Conservation (phyloP, 2,888 invertebrate genomes). For the Prenolepis imparis region DNA sequence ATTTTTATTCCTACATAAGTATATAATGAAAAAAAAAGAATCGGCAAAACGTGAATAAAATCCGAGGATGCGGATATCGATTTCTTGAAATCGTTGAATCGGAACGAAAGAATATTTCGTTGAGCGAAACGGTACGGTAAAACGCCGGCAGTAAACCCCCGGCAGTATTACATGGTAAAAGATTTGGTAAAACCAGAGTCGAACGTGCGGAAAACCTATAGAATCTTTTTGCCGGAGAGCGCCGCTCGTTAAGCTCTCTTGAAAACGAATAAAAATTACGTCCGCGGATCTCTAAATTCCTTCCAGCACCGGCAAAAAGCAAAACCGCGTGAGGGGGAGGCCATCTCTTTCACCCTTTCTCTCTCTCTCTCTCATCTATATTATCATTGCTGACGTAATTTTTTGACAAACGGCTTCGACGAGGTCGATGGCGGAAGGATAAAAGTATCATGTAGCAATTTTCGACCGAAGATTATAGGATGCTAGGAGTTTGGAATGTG, state of each 20-base stretch:
- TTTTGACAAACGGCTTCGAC: constrained; percentile 24
- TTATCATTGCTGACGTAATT: constrained; percentile 43
- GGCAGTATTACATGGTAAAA: constrained; percentile 41
- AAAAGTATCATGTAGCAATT: not conserved
- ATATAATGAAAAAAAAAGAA: not conserved
- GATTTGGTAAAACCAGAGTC: constrained; percentile 53
- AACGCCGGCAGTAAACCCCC: constrained; percentile 45
- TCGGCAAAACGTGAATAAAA: not conserved
- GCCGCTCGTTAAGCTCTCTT: constrained; percentile 64
- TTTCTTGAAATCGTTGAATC: constrained; percentile 33
- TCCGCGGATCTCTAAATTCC: constrained; percentile 53
- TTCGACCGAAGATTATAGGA: not conserved
- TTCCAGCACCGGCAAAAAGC: constrained; percentile 38
- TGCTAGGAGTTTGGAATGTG: not conserved
- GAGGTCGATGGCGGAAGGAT: not conserved
- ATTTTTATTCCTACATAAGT: not conserved
- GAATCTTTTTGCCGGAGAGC: constrained; percentile 59
- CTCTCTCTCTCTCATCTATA: constrained; percentile 32
- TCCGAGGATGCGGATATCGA: not conserved
- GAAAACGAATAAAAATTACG: constrained; percentile 71
- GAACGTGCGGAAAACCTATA: constrained; percentile 60
- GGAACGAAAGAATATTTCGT: constrained; percentile 27
- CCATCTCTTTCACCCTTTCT: constrained; percentile 27
- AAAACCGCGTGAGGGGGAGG: constrained; percentile 33
- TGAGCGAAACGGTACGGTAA: constrained; percentile 5